These are phyloP conservation scores for Ammodytes dubius DNA, from an alignment of 2,113 vertebrate genomes.

Conservation along the genomic window DNA sequence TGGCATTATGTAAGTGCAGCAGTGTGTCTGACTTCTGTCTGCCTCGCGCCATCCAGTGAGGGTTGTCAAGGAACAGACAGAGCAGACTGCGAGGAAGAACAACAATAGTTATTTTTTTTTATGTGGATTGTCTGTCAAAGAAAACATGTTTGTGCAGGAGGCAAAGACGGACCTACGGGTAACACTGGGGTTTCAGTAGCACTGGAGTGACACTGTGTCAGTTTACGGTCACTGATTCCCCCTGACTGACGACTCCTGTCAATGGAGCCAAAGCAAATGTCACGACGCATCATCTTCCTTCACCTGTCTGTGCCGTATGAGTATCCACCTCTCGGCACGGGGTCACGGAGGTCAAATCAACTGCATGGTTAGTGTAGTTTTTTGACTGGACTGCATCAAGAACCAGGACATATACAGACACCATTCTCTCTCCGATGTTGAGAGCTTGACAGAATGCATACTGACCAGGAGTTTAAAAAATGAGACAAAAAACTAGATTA, in stretches of 20 bases:
- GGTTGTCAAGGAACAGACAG: slow-evolving; percentile 55
- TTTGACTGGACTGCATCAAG: slow-evolving; percentile 17
- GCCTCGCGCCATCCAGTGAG: slow-evolving; percentile 26
- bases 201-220: slow-evolving; percentile 52
- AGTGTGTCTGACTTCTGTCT: slow-evolving; percentile 8
- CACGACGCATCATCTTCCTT: slow-evolving; percentile 72
- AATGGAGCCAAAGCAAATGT: slow-evolving; percentile 72
- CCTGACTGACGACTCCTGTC: slow-evolving; percentile 59
- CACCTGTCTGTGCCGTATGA: slow-evolving; percentile 39
- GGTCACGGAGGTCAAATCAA: slow-evolving; percentile 47
- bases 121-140: slow-evolving; percentile 45
- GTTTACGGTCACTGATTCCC: slow-evolving; percentile 67
- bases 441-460: neutral
- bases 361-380: slow-evolving; percentile 58
- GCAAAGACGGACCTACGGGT: slow-evolving; percentile 14
- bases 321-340: slow-evolving; percentile 14
- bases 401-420: slow-evolving; percentile 14
- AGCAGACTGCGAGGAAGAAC: slow-evolving; percentile 32
- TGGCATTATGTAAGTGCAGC: slow-evolving; percentile 13
- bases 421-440: slow-evolving; percentile 49
- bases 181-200: slow-evolving; percentile 37
- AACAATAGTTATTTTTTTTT: slow-evolving; percentile 20
- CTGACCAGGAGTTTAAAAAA: slow-evolving; percentile 7
- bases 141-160: slow-evolving; percentile 28
- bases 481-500: neutral